Conservation (phyloP, 2,888 invertebrate genomes). For the Lepas anatifera region DNA sequence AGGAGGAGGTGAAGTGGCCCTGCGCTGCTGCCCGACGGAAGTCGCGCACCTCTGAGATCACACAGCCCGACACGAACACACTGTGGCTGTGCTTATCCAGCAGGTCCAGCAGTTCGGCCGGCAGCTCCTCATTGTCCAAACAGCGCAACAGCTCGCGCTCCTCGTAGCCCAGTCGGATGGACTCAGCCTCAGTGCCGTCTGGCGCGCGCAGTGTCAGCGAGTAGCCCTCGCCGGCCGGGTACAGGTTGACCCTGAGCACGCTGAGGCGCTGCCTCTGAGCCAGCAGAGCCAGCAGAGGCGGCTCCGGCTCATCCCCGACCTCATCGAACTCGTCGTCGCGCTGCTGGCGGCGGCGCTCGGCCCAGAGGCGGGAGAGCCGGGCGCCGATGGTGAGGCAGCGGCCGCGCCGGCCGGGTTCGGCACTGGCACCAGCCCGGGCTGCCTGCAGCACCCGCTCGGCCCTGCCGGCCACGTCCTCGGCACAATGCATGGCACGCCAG, state of each 20-base stretch:
- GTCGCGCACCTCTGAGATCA: slow-evolving; percentile 70
- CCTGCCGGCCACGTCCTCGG: not conserved
- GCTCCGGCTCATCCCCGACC: not conserved
- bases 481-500: not conserved
- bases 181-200: slow-evolving; percentile 28
- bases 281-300: slow-evolving; percentile 59
- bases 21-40: slow-evolving; percentile 44
- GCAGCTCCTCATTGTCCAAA: slow-evolving; percentile 81
- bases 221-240: slow-evolving; percentile 85
- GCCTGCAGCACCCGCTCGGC: not conserved
- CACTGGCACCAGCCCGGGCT: not conserved
- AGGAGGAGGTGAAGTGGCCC: not conserved
- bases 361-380: not conserved
- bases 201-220: slow-evolving; percentile 36
- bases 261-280: slow-evolving; percentile 73
- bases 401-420: not conserved
- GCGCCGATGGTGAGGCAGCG: not conserved
- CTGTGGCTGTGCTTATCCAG: slow-evolving; percentile 53
- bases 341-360: not conserved
- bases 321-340: not conserved
- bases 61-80: slow-evolving; percentile 81
- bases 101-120: slow-evolving; percentile 70
- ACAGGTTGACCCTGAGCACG: slow-evolving; percentile 78
- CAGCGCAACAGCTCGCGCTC: slow-evolving; percentile 68
- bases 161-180: slow-evolving; percentile 53